Base-by-base conservation (phyloP, 2,888 invertebrate genomes). In the Clitarchus hookeri region DNA sequence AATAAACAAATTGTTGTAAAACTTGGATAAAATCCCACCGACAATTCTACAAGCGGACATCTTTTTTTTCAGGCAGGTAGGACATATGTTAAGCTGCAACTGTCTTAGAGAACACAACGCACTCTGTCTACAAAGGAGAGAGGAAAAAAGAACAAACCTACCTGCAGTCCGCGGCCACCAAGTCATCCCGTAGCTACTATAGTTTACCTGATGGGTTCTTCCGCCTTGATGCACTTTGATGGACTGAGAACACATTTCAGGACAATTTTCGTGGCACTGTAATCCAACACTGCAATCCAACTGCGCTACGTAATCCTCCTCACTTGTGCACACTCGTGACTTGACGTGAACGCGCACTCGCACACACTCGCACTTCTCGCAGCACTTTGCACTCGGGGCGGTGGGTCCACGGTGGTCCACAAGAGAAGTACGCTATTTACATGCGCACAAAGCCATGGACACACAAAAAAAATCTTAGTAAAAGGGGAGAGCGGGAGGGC, bases 261-360 rank as follows among this genome's bases (percentile, higher is more conserved):
- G n/a, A n/a, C 65, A 65, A 65, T n/a, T 65, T 23, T 3, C 65
- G 65, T n/a, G 23, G 78, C 85, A 86, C 84, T 48, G 78, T 86
- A 86, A 86, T 86, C 86, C 86, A 86, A 23, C 85, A 85, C 85
- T 85, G 85, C 83, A 85, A 85, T 85, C 86, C 84, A 78, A 82
- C 65, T 65, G 65, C 65, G 65, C n/a, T 65, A 65, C 65, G 65
- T 0, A 23, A 23, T 65, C 65, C 65, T 65, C 65, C 65, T 65
- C 65, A 23, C 65, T 65, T 23, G 19, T 1, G 65, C n/a, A 19
- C 65, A 65, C 65, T 65, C 65, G 65, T 4, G 65, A 65, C 3
- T 48, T 48, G 48, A 48, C 16, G 48, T 16, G 36, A 48, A 48
- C 48, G 6, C 48, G 48, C 48, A 48, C 48, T 48, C 48, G 48